Percentiles rank a stretch among this genome's conserved stretches.
Conservation (phyloP, 2,888 invertebrate species). For the Pseudanteris insignis region DNA sequence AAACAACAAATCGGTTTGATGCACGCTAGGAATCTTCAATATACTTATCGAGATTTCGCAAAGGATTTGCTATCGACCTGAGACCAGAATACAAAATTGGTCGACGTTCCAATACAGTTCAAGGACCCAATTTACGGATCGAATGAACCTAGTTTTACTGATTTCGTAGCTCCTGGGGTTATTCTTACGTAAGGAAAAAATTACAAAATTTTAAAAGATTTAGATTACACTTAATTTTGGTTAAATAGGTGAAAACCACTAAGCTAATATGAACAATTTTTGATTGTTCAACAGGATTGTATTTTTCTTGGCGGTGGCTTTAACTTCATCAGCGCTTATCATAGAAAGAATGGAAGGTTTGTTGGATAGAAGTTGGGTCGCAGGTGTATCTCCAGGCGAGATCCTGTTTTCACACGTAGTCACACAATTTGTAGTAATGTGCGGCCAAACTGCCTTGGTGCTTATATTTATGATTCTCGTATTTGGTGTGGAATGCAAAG, state of each 20-base stretch:
- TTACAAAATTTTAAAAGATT: too few species aligned
- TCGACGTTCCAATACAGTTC: conserved; percentile 89
- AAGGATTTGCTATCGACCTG: conserved; percentile 76
- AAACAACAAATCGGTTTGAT: conserved; percentile 94
- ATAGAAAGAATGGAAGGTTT: conserved; percentile 92
- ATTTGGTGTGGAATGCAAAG: conserved; percentile 89
- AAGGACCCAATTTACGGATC: conserved; percentile 89
- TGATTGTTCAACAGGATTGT: too few species aligned
- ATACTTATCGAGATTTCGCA: conserved; percentile 87
- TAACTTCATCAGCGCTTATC: conserved; percentile 91
- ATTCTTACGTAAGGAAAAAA: conserved; percentile 86
- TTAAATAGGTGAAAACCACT: too few species aligned
- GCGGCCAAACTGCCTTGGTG: conserved; percentile 90
- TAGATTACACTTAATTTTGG: too few species aligned
- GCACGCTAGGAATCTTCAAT: conserved; percentile 84
- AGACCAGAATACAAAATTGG: conserved; percentile 83
- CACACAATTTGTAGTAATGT: conserved; percentile 95
- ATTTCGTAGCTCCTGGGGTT: conserved; percentile 95
- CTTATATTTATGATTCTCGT: conserved; percentile 91
- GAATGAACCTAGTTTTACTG: conserved; percentile 90
- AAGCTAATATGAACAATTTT: too few species aligned
- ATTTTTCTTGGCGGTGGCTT: conserved; percentile 93
- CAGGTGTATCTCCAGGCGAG: conserved; percentile 91
- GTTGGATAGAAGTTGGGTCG: conserved; percentile 91
- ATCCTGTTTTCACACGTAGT: conserved; percentile 93